Conservation (phyloP, 2,113 vertebrate species). For the Pitta sordida region DNA sequence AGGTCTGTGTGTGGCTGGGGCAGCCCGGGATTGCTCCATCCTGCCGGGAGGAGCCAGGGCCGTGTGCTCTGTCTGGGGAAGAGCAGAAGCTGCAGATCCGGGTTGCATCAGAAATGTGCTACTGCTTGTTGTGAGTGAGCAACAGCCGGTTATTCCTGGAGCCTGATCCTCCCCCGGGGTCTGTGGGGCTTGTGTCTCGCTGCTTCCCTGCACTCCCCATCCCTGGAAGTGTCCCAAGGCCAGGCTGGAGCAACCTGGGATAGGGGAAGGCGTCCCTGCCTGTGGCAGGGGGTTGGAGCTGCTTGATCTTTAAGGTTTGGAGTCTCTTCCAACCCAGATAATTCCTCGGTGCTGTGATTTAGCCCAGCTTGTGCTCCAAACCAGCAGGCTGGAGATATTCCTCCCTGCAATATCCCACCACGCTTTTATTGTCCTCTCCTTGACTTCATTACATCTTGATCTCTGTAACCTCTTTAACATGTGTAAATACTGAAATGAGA, state of each 20-base stretch:
- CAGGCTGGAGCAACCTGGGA: neutral
- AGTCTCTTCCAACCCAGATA: neutral
- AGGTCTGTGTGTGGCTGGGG: neutral
- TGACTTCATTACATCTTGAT: neutral
- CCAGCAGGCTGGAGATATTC: neutral
- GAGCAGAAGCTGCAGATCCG: neutral
- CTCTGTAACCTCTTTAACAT: conserved; percentile 14
- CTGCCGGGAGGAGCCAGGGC: neutral
- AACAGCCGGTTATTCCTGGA: fast-evolving
- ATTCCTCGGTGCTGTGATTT: neutral
- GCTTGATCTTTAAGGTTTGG: neutral
- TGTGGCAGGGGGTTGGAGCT: neutral
- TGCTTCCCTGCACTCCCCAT: neutral
- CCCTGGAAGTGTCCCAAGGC: neutral
- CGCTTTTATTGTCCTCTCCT: neutral
- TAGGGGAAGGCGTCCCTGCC: neutral
- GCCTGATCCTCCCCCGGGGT: neutral
- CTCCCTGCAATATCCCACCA: neutral
- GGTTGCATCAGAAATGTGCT: neutral
- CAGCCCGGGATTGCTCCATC: neutral
- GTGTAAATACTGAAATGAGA: conserved; percentile 13
- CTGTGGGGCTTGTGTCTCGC: neutral
- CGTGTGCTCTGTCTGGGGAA: neutral
- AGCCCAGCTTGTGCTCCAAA: neutral
- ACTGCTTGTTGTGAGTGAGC: neutral